Conservation (phyloP, 2,888 invertebrate species). For the Platerodrilus igneus region DNA sequence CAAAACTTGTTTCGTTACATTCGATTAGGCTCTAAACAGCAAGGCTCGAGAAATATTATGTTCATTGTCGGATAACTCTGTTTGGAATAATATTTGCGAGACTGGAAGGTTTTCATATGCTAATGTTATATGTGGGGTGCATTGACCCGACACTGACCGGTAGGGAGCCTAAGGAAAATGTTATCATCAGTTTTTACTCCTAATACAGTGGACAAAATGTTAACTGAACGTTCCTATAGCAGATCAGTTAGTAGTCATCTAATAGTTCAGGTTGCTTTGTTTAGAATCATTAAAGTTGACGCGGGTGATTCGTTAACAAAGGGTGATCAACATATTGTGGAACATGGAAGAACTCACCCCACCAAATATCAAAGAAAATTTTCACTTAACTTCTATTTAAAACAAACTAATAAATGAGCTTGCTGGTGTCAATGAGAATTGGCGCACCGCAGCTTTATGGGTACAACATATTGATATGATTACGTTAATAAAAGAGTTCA, state of each 20-base stretch:
- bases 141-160: conserved; percentile 29
- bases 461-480: conserved; percentile 15
- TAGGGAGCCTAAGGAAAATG: conserved; percentile 25
- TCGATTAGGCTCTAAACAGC: too few species aligned
- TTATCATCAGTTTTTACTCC: conserved; percentile 23
- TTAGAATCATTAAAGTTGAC: conserved; percentile 15
- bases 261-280: conserved; percentile 20
- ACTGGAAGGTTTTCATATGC: conserved; percentile 19
- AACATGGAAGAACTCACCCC: conserved; percentile 9
- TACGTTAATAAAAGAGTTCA: conserved; percentile 17
- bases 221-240: conserved; percentile 23
- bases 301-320: conserved; percentile 7
- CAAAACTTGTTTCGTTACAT: too few species aligned
- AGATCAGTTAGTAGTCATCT: conserved; percentile 24
- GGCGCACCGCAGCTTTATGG: conserved; percentile 19
- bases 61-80: too few species aligned
- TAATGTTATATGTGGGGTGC: conserved; percentile 25
- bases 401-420: conserved; percentile 23
- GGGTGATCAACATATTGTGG: neutral
- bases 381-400: conserved; percentile 4
- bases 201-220: conserved; percentile 24
- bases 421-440: conserved; percentile 13
- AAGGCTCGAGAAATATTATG: conserved; percentile 27
- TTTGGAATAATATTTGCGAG: conserved; percentile 10
- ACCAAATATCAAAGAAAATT: conserved; percentile 3